A percentile compares a stretch with the other conserved stretches of the same genome.
Evolutionary conservation across 35 echinoderm and acorn worm genomes (phyloP).

Genomic region (Apostichopus japonicus): DNA sequence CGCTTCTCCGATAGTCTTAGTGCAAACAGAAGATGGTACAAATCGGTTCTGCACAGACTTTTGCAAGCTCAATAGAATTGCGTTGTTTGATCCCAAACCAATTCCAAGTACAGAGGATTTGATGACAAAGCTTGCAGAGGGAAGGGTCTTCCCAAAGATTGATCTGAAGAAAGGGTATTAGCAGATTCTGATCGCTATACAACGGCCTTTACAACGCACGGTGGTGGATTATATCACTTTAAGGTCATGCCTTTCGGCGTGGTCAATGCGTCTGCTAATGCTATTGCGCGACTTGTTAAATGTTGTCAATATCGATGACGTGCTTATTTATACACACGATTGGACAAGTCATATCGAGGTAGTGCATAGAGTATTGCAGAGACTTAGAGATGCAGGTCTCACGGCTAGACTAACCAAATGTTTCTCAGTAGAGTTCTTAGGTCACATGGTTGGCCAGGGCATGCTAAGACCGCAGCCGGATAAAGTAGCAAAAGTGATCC

Average conservation of each 20-base stretch:
- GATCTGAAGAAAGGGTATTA: constrained; percentile 48
- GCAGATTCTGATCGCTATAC: constrained; percentile 15
- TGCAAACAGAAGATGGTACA: constrained; percentile 43
- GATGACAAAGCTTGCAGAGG: constrained; percentile 18
- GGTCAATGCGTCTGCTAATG: no score
- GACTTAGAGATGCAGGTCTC: constrained; percentile 22
- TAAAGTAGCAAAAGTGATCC: constrained; percentile 36
- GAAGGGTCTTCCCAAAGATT: not conserved
- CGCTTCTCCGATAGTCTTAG: constrained; percentile 63
- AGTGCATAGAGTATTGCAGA: constrained; percentile 10
- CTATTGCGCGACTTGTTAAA: no score
- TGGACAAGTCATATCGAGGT: constrained; percentile 38
- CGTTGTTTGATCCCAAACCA: constrained; percentile 55
- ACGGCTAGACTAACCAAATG: constrained; percentile 77
- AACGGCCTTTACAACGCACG: constrained; percentile 19
- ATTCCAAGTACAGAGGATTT: constrained; percentile 47
- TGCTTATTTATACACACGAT: not conserved
- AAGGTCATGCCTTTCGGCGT: no score
- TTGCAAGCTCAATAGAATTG: constrained; percentile 37
- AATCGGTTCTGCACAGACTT: constrained; percentile 34
- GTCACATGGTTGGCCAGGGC: constrained; percentile 60
- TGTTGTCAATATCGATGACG: constrained; percentile 24
- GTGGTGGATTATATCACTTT: not conserved
- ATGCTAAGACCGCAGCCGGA: constrained; percentile 17
- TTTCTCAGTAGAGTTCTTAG: constrained; percentile 63